A percentile compares a stretch with the other conserved stretches of the same genome.
Evolutionary conservation across 2,113 vertebrate species (phyloP).

Genomic region (Periophthalmus modestus): DNA sequence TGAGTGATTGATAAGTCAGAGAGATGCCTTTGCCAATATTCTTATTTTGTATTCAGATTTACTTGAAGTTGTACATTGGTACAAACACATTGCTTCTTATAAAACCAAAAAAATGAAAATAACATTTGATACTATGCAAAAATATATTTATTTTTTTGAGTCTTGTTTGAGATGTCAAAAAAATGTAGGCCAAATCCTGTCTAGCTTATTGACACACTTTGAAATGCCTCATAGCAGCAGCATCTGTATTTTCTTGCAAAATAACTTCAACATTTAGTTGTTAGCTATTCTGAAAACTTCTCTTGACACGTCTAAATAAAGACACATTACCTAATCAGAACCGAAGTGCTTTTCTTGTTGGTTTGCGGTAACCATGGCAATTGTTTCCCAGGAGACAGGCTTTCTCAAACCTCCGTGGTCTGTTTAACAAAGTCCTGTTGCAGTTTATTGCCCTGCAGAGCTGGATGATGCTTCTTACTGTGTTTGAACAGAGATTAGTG

Average conservation of each 20-base stretch:
- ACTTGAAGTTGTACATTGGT: not conserved
- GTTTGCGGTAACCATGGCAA: constrained; percentile 62
- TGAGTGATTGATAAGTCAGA: no score
- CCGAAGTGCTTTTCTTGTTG: constrained; percentile 59
- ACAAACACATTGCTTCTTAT: not conserved
- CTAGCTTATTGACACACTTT: not conserved
- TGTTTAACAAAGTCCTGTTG: constrained; percentile 57
- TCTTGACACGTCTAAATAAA: not conserved
- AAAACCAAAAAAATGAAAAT: not conserved
- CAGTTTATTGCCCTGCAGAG: constrained; percentile 61
- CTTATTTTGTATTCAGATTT: no score
- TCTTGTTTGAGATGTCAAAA: not conserved
- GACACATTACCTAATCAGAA: constrained; percentile 58
- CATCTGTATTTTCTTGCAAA: not conserved
- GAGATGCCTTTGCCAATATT: no score
- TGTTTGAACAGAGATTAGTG: constrained; percentile 77
- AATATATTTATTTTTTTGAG: not conserved
- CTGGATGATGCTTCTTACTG: constrained; percentile 58
- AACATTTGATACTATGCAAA: no score
- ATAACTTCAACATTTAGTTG: not conserved
- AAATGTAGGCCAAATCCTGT: not conserved
- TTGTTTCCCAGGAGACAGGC: constrained; percentile 51
- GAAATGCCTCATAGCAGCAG: not conserved
- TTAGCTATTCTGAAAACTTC: not conserved
- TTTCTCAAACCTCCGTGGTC: constrained; percentile 62